Conservation (phyloP, 2,113 vertebrate genomes). For the Pteropus alecto region DNA sequence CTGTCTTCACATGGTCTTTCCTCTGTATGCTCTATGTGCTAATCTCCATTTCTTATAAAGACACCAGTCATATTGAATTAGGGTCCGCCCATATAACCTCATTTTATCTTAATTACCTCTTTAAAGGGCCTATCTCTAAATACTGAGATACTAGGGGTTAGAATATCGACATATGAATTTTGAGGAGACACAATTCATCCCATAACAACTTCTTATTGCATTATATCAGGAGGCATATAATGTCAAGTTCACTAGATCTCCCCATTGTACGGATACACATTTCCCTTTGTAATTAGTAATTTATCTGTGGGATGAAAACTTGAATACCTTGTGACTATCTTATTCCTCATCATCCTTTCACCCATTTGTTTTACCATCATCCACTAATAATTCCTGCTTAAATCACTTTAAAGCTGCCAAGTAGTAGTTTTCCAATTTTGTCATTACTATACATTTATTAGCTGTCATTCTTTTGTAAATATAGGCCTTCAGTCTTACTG, state of each 20-base stretch:
- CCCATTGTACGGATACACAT: not conserved
- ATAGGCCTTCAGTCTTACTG: not conserved
- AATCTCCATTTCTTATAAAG: not conserved
- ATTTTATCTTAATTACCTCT: not conserved
- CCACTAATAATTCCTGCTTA: not conserved
- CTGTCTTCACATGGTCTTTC: not conserved
- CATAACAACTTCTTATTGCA: not conserved
- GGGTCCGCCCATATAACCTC: not conserved
- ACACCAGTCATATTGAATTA: not conserved
- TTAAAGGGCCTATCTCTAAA: not conserved
- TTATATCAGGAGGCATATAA: not conserved
- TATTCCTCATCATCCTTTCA: not conserved
- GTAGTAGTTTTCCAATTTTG: not conserved
- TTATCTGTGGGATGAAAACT: not conserved
- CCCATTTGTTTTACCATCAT: not conserved
- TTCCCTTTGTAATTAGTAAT: not conserved
- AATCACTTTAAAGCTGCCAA: not conserved
- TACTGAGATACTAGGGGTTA: not conserved
- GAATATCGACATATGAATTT: not conserved
- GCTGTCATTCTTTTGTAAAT: not conserved
- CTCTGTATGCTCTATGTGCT: not conserved
- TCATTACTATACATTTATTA: not conserved
- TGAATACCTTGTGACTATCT: not conserved
- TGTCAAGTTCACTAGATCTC: not conserved
- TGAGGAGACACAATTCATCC: not conserved